phyloP scores from a whole-genome alignment of 23 tunicate genomes.

The Trididemnum clinides region DNA sequence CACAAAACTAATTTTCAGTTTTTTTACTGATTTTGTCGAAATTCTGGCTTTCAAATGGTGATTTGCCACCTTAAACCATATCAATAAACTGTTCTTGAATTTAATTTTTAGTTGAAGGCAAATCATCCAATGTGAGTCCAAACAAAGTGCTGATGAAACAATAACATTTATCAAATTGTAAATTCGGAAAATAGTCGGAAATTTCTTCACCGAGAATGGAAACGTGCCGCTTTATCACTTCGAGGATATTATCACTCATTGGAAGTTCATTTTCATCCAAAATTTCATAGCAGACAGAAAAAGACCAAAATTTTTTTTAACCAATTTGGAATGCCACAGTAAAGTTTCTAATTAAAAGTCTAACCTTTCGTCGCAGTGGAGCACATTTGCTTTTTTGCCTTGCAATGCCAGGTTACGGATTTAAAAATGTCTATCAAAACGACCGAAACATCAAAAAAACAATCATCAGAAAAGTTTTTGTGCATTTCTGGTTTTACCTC shows the following conservation, averaged over 20 bases:
- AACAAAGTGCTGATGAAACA: too few species aligned
- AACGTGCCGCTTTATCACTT: slow-evolving; percentile 46
- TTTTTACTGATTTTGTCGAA: too few species aligned
- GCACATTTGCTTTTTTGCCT: slow-evolving; percentile 20
- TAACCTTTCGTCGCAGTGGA: slow-evolving; percentile 38
- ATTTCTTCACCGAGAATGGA: slow-evolving; percentile 63
- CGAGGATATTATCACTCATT: slow-evolving; percentile 15
- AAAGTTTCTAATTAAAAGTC: slow-evolving; percentile 16
- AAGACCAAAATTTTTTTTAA: slow-evolving; percentile 31
- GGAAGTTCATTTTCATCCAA: slow-evolving; percentile 49
- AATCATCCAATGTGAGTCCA: too few species aligned
- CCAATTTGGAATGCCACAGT: slow-evolving; percentile 43
- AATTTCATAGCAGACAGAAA: slow-evolving; percentile 13
- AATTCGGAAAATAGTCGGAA: slow-evolving; percentile 33
- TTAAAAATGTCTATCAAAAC: background rate
- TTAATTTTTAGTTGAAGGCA: too few species aligned
- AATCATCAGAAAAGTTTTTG: slow-evolving; percentile 25
- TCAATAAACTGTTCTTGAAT: too few species aligned
- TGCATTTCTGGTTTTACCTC: background rate
- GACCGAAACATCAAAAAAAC: background rate
- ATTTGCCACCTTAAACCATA: too few species aligned
- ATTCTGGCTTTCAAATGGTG: too few species aligned
- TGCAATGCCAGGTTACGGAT: slow-evolving; percentile 33
- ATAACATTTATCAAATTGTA: too few species aligned
- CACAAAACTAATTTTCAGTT: too few species aligned